Evolutionary conservation across 2,113 vertebrate species (phyloP).

Genomic region (Pedionomus torquatus): DNA sequence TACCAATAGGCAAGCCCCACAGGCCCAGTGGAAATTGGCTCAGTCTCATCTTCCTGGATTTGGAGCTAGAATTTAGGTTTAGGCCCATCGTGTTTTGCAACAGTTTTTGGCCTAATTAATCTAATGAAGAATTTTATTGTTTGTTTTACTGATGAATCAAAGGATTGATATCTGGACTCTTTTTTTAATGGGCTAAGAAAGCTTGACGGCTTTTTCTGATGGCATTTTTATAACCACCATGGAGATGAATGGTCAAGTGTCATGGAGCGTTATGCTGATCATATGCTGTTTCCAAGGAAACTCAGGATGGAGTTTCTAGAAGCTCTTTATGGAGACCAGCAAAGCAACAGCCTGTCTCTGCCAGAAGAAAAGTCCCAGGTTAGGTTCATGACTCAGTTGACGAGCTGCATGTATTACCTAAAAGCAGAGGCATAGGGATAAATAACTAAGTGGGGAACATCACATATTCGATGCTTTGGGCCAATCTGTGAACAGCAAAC

Average conservation of each 20-base stretch:
- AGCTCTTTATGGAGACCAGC: not conserved
- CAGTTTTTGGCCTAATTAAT: constrained; percentile 18
- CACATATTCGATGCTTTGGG: not conserved
- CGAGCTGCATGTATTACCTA: not conserved
- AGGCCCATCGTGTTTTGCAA: not conserved
- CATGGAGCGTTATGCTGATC: constrained; percentile 46
- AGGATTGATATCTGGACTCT: not conserved
- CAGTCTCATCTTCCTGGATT: not conserved
- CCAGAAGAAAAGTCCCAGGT: not conserved
- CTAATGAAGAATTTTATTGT: constrained; percentile 50
- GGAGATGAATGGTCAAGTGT: constrained; percentile 62
- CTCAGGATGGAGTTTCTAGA: constrained; percentile 23
- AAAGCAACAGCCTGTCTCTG: not conserved
- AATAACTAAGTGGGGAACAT: not conserved
- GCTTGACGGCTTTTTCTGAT: constrained; percentile 56
- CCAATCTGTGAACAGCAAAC: not conserved
- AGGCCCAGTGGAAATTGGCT: not conserved
- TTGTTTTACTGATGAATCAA: constrained; percentile 49
- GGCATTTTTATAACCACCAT: constrained; percentile 56
- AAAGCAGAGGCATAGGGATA: not conserved
- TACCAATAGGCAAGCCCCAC: not conserved
- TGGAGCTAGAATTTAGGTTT: constrained; percentile 7
- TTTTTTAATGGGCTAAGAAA: constrained; percentile 28
- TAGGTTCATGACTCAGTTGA: not conserved
- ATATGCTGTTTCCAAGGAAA: constrained; percentile 48